These are phyloP conservation scores for Tinea trinotella DNA, from an alignment of 2,888 invertebrate species.

Conservation along the genomic window DNA sequence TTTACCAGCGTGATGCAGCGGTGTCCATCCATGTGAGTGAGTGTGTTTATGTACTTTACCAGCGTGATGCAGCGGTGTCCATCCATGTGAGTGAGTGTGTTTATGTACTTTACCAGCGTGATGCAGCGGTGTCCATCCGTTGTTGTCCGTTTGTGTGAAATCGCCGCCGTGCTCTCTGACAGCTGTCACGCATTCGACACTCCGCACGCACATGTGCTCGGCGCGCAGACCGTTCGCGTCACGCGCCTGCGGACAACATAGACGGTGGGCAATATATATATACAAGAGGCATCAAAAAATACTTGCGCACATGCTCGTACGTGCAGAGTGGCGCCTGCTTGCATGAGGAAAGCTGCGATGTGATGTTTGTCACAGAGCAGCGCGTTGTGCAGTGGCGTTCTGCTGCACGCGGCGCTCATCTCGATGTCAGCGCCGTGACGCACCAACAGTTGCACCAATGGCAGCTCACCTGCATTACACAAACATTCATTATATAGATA, in stretches of 20 bases:
- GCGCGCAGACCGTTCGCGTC: conserved; percentile 64
- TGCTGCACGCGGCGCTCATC: conserved; percentile 42
- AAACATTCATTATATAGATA: too few relatives aligned
- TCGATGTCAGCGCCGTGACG: conserved; percentile 61
- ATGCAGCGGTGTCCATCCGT: conserved; percentile 70
- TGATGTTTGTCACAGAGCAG: conserved; percentile 39
- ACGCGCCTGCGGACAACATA: conserved; percentile 31
- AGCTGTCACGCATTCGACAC: conserved; percentile 43
- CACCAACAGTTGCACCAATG: conserved; percentile 53
- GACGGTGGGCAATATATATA: not conserved
- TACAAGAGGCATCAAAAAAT: too few relatives aligned
- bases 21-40: too few relatives aligned
- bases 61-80: too few relatives aligned
- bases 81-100: too few relatives aligned
- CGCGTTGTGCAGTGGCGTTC: conserved; percentile 65
- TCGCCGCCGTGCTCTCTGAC: conserved; percentile 39
- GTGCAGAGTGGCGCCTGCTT: conserved; percentile 56
- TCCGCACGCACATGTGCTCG: conserved; percentile 71
- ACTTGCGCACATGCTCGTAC: conserved; percentile 29
- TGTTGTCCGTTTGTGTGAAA: conserved; percentile 45
- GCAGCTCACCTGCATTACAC: conserved; percentile 36
- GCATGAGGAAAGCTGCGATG: conserved; percentile 51
- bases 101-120: conserved; percentile 70
- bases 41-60: too few relatives aligned
- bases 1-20: too few relatives aligned